Conservation (phyloP, 2,113 vertebrate genomes). For the Meleagris gallopavo region DNA sequence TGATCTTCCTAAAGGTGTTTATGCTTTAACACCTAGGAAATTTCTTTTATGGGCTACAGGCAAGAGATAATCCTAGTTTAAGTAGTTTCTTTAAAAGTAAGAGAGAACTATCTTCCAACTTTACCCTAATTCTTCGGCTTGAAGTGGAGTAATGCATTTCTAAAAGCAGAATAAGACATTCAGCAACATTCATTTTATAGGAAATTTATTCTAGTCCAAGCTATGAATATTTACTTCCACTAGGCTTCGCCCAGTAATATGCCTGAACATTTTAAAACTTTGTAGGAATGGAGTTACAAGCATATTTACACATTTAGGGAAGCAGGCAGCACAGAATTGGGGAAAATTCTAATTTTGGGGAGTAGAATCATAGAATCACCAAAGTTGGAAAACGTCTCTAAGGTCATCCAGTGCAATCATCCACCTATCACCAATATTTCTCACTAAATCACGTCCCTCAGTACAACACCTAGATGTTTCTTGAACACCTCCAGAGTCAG, state of each 20-base stretch:
- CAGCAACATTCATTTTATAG: neutral
- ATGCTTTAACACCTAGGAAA: neutral
- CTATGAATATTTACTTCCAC: neutral
- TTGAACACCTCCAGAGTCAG: too few species aligned
- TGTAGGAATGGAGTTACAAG: neutral
- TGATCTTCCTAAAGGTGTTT: neutral
- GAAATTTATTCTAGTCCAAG: neutral
- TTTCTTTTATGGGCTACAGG: neutral
- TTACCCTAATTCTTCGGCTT: neutral
- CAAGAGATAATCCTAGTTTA: neutral
- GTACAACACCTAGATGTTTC: too few species aligned
- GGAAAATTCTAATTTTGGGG: neutral
- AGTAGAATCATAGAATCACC: neutral
- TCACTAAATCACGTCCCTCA: too few species aligned
- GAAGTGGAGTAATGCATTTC: neutral
- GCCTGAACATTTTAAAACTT: neutral
- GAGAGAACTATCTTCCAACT: neutral
- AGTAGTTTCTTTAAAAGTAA: neutral
- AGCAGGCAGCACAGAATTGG: neutral
- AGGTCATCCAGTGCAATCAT: too few species aligned
- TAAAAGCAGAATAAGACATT: neutral
- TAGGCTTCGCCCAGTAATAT: neutral
- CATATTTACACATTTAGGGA: neutral
- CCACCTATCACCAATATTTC: too few species aligned
- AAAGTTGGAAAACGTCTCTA: too few species aligned